These are phyloP conservation scores for Macrochelys suwanniensis DNA, from an alignment of 2,797 vertebrate genomes.

Conservation along the genomic window DNA sequence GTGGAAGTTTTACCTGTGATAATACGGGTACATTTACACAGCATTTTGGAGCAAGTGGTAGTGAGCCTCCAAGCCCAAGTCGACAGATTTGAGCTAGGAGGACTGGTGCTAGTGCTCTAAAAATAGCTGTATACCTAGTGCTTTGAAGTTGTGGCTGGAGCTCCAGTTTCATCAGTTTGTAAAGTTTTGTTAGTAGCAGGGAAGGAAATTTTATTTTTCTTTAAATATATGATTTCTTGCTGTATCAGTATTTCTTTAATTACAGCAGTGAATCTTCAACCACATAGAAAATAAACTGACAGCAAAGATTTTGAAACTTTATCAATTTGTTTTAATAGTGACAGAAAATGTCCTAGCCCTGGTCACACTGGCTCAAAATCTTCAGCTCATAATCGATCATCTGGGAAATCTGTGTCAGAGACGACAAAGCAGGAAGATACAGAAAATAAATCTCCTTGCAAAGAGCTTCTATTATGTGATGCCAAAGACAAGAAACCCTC, in stretches of 20 bases:
- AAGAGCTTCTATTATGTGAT: constrained; percentile 73
- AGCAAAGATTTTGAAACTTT: constrained; percentile 12
- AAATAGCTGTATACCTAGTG: background rate
- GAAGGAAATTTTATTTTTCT: background rate
- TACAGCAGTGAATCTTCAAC: background rate
- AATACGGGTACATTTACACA: background rate
- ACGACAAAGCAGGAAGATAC: constrained; percentile 62
- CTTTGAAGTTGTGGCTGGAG: background rate
- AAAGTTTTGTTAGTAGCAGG: background rate
- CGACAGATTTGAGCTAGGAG: background rate
- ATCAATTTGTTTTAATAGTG: constrained; percentile 48
- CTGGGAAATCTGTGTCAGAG: constrained; percentile 54
- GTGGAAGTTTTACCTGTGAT: background rate
- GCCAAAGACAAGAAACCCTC: constrained; percentile 77
- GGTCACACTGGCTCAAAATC: constrained; percentile 7
- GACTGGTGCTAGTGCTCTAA: background rate
- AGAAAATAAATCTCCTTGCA: constrained; percentile 74
- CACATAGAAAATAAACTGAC: background rate
- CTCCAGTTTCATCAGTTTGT: background rate
- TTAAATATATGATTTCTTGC: background rate
- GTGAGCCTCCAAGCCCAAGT: background rate
- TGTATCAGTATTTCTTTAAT: background rate
- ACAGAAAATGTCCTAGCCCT: constrained; percentile 64
- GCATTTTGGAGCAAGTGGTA: background rate
- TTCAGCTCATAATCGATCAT: constrained; percentile 42